These are phyloP conservation scores for Mergus octosetaceus DNA, from an alignment of 2,797 vertebrate species.

Conservation along the genomic window DNA sequence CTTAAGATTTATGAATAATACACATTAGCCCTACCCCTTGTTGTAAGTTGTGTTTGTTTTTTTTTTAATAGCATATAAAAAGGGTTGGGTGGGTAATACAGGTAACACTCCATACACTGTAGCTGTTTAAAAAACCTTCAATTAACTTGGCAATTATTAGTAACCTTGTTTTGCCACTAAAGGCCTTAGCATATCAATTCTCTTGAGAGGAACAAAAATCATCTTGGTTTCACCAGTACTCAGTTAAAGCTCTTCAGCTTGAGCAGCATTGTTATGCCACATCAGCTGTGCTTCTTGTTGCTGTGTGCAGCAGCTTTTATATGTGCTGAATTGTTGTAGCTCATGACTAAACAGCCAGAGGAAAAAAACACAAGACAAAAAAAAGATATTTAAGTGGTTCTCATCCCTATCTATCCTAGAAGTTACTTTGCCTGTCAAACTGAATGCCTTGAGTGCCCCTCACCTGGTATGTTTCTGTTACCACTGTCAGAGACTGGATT, in stretches of 20 bases:
- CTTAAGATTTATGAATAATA: not conserved
- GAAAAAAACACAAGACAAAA: no score
- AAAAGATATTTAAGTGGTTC: not conserved
- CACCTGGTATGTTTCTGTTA: slow-evolving; percentile 81
- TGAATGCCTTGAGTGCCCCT: not conserved
- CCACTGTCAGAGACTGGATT: slow-evolving; percentile 78
- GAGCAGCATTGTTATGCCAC: not conserved
- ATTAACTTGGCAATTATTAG: not conserved
- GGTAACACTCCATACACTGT: not conserved
- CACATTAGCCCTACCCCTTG: not conserved
- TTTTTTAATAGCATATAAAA: not conserved
- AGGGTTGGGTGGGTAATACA: not conserved
- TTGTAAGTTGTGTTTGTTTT: not conserved
- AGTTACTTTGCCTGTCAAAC: not conserved
- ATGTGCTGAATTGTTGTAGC: not conserved
- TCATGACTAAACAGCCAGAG: not conserved
- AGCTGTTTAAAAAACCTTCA: not conserved
- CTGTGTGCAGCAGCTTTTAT: not conserved
- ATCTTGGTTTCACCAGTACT: not conserved
- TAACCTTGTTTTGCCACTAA: not conserved
- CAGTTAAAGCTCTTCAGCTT: not conserved
- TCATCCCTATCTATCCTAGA: not conserved
- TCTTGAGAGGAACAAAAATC: not conserved
- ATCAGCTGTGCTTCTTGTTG: not conserved
- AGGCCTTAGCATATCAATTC: not conserved